These are phyloP conservation scores for Meloidogyne chitwoodi DNA, from an alignment of 1,140 invertebrate genomes.

Conservation along the genomic window DNA sequence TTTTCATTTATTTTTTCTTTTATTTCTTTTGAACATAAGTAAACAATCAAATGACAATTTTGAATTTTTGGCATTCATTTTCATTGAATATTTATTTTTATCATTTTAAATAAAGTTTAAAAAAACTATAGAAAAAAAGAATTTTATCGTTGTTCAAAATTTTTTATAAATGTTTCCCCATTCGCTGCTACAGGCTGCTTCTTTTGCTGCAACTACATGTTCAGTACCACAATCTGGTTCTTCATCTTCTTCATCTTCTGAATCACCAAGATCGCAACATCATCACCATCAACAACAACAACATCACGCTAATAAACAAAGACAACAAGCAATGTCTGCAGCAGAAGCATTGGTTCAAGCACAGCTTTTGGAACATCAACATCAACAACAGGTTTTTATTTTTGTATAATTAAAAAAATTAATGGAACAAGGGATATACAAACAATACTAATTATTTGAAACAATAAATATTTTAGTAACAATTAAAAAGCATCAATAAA, in stretches of 20 bases:
- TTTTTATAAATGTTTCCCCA: neutral
- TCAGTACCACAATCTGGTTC: constrained; percentile 1
- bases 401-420: too few relatives aligned
- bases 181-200: constrained; percentile 5
- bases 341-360: neutral
- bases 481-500: too few relatives aligned
- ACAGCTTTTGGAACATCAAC: constrained; percentile 2
- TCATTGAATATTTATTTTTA: neutral
- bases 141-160: too few relatives aligned
- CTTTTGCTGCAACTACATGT: constrained; percentile 3
- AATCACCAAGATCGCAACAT: neutral
- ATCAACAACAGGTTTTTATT: constrained; percentile 3
- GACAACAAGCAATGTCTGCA: constrained; percentile 2
- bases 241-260: constrained; percentile 2
- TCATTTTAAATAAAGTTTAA: neutral
- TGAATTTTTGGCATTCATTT: neutral
- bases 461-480: too few relatives aligned
- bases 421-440: too few relatives aligned
- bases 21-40: neutral
- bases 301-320: neutral
- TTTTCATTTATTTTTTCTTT: neutral
- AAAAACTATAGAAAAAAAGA: neutral
- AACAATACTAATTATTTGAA: too few relatives aligned
- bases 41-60: too few relatives aligned
- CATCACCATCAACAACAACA: neutral